Conservation (phyloP, 1,140 invertebrate genomes). For the Platyscapa corneri region DNA sequence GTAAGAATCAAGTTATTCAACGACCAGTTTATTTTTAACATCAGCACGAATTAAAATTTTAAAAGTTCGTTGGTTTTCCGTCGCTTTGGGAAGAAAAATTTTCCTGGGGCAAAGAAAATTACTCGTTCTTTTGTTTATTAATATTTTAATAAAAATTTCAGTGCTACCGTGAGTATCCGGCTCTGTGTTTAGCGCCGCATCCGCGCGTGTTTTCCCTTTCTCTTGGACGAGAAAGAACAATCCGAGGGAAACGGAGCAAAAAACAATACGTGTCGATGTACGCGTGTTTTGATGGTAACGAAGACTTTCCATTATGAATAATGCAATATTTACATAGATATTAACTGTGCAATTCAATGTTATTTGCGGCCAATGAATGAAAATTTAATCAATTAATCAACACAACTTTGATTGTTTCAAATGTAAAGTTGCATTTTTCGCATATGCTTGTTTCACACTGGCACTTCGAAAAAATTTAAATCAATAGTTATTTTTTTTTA, state of each 20-base stretch:
- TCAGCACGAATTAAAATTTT: background rate
- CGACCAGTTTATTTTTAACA: constrained; percentile 33
- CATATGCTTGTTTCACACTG: background rate
- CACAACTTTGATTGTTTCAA: background rate
- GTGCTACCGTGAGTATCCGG: background rate
- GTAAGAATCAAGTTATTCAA: background rate
- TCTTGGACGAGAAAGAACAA: background rate
- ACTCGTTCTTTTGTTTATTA: background rate
- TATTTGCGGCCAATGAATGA: background rate
- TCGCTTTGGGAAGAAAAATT: background rate
- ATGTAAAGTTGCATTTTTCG: background rate
- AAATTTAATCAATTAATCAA: background rate
- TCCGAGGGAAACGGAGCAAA: background rate
- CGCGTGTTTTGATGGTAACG: background rate
- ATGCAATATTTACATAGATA: background rate
- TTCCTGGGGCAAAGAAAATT: background rate
- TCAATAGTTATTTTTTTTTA: background rate
- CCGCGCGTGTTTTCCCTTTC: constrained; percentile 1
- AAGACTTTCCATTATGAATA: background rate
- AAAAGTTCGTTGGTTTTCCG: background rate
- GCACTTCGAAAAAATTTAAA: background rate
- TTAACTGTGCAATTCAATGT: background rate
- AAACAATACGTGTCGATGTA: background rate
- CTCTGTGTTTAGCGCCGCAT: background rate
- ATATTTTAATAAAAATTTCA: background rate